Evolutionary conservation across 2,888 invertebrate species (phyloP), one percentile per base, ranked within the genome.

Genomic region (Leptura quadrifasciata): DNA sequence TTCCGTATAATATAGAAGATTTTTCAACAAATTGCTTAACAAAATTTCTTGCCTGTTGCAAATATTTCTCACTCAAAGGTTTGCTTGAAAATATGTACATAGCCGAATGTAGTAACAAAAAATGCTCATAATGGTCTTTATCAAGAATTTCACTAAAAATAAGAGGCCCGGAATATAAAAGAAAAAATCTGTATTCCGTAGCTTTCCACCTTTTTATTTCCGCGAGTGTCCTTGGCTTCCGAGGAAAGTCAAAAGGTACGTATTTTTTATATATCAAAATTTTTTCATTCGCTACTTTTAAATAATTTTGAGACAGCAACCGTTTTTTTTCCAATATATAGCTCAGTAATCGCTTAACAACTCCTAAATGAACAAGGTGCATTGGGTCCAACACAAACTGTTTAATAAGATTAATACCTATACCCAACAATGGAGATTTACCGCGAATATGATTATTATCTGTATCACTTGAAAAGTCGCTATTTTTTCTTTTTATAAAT

Each of bases 161-260:
- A 17, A 52, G 52, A 52, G 52, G 52, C 10, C 52, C 52, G 2
- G 52, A 52, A 17, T 52, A 52, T 17, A 52, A 52, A 15, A 52
- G 31, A 52, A 52, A 52, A 52, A 52, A 52, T 52, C 52, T 52
- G 12, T n/a, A 52, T 17, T 52, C 52, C 3, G 52, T 52, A 12
- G 52, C 52, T 52, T 52, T 52, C 52, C 52, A 52, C 12, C 52
- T 52, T 52, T 52, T 52, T n/a, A 52, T 52, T 52, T 52, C 52
- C 17, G 4, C 52, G 10, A 52, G 10, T 52, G 17, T 17, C 10
- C 52, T 52, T 52, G 12, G 52, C 17, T 52, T 52, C 2, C 52
- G 52, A 52, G 52, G 52, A 52, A 52, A 52, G 17, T 52, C 52
- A 52, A 52, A 52, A 15, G 52, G 52, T 52, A 52, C 10, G 52